Conservation (phyloP, 2,113 vertebrate species). For the Psammodynastes pulverulentus region DNA sequence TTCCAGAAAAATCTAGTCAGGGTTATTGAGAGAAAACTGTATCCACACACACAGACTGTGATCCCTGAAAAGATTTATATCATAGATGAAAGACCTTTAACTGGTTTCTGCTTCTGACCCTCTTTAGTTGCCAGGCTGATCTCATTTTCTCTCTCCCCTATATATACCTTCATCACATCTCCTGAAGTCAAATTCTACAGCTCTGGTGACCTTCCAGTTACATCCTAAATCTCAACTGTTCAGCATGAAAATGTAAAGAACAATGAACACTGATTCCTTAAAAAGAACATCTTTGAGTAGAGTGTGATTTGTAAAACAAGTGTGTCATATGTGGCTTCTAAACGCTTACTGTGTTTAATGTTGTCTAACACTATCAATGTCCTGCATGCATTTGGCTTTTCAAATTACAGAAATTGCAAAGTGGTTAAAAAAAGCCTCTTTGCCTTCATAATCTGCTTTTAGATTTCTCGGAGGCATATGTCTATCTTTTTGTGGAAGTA, state of each 20-base stretch:
- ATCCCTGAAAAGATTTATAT: constrained; percentile 6
- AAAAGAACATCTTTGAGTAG: not conserved
- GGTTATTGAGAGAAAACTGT: not conserved
- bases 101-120: constrained; percentile 49
- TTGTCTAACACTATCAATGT: not conserved
- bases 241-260: constrained; percentile 12
- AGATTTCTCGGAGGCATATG: not conserved
- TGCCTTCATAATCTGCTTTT: not conserved
- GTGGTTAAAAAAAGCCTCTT: not conserved
- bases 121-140: constrained; percentile 43
- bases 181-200: constrained; percentile 29
- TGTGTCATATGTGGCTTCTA: not conserved
- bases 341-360: not conserved
- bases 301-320: constrained; percentile 4
- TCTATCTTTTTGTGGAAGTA: not conserved
- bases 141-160: constrained; percentile 42
- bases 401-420: not conserved
- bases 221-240: constrained; percentile 4
- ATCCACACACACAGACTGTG: not conserved
- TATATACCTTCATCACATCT: constrained; percentile 23
- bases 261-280: constrained; percentile 14
- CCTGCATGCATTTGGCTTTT: not conserved
- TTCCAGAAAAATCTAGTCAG: not conserved
- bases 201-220: constrained; percentile 14
- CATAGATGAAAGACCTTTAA: constrained; percentile 34